Evolutionary conservation across 2,797 vertebrate species (phyloP).

Genomic region (Squalus acanthias): DNA sequence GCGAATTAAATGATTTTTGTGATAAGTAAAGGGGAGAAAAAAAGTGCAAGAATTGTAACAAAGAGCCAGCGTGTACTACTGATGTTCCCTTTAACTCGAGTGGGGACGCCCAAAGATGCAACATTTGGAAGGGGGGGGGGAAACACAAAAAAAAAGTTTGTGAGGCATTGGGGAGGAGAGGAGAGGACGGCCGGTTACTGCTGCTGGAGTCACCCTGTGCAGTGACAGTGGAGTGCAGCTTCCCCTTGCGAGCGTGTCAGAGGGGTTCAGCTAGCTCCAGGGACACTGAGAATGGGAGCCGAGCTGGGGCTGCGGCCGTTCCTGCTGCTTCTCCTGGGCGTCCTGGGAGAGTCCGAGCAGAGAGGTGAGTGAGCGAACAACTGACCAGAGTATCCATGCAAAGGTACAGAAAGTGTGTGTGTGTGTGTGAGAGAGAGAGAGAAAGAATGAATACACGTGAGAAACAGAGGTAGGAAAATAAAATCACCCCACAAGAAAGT

Average conservation of each 20-base stretch:
- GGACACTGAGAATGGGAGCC: conserved; percentile 19
- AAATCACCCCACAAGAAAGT: neutral
- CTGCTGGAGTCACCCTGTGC: neutral
- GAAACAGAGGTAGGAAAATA: neutral
- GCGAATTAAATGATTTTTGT: too few relatives aligned
- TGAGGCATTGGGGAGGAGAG: conserved; percentile 44
- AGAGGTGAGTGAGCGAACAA: conserved; percentile 40
- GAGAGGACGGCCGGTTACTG: neutral
- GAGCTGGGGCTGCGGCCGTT: conserved; percentile 30
- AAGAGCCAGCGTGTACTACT: neutral
- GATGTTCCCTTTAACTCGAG: neutral
- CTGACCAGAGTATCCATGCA: neutral
- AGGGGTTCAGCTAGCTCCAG: neutral
- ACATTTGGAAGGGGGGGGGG: neutral
- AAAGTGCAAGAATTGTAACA: neutral
- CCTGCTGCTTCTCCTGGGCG: conserved; percentile 40
- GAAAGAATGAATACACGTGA: neutral
- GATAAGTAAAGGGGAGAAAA: too few relatives aligned
- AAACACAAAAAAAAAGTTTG: conserved; percentile 41
- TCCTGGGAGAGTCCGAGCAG: conserved; percentile 39
- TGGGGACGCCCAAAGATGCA: neutral
- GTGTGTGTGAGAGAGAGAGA: neutral
- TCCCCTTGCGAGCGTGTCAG: neutral
- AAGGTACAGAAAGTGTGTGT: neutral
- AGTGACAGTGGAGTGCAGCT: conserved; percentile 27